Percentiles rank a stretch among this genome's conserved stretches.
Evolutionary conservation across 2,113 vertebrate species (phyloP).

Genomic region (Hoplias malabaricus): DNA sequence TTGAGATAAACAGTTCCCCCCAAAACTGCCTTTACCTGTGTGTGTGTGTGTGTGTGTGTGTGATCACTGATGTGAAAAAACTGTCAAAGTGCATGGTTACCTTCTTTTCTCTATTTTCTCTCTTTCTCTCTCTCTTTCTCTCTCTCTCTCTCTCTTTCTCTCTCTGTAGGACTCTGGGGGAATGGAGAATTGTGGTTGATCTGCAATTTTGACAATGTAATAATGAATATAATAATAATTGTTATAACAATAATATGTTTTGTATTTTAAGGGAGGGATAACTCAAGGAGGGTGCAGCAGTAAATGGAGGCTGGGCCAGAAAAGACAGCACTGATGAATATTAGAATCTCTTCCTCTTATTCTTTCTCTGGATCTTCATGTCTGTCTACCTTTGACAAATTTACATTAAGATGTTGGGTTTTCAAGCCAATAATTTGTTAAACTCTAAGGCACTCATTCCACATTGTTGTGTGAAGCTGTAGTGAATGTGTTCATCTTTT

Average conservation of each 20-base stretch:
- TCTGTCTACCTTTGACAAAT: conserved; percentile 58
- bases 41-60: conserved; percentile 23
- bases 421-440: background rate
- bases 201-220: conserved; percentile 42
- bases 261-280: conserved; percentile 42
- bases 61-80: conserved; percentile 57
- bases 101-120: conserved; percentile 20
- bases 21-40: conserved; percentile 44
- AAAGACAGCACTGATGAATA: conserved; percentile 3
- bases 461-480: background rate
- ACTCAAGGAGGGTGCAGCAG: conserved; percentile 27
- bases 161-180: conserved; percentile 11
- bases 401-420: background rate
- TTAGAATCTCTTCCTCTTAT: conserved; percentile 12
- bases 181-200: conserved; percentile 28
- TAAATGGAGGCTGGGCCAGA: conserved; percentile 39
- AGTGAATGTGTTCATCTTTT: background rate
- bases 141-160: conserved; percentile 25
- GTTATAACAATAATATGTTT: conserved; percentile 51
- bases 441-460: background rate
- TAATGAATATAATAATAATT: conserved; percentile 43
- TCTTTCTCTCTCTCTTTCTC: conserved; percentile 10
- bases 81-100: conserved; percentile 44
- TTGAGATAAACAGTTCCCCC: conserved; percentile 28
- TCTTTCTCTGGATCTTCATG: conserved; percentile 66